These are phyloP conservation scores for Habrosyne pyritoides DNA, from an alignment of 2,888 invertebrate genomes.

Conservation along the genomic window DNA sequence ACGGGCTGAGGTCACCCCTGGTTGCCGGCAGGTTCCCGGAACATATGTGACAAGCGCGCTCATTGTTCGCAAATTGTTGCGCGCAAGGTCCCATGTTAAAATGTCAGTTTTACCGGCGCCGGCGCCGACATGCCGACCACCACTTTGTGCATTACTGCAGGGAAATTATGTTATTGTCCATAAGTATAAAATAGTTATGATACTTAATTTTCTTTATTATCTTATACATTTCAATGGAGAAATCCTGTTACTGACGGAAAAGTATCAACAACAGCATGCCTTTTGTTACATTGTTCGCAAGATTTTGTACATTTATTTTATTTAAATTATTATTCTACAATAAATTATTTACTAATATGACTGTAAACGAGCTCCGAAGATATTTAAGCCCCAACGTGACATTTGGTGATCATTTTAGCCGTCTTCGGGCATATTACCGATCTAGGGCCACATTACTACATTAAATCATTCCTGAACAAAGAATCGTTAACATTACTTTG, in stretches of 20 bases:
- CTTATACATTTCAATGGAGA: conserved; percentile 2
- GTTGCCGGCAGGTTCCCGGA: conserved; percentile 67
- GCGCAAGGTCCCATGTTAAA: conserved; percentile 71
- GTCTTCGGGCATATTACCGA: too few relatives aligned
- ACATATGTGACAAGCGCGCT: conserved; percentile 62
- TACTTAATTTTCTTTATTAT: conserved; percentile 15
- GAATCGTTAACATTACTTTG: too few relatives aligned
- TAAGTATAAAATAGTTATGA: neutral
- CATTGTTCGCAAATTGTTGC: conserved; percentile 75
- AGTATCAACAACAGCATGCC: conserved; percentile 7
- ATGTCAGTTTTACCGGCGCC: conserved; percentile 71
- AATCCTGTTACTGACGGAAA: neutral
- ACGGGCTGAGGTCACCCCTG: conserved; percentile 60
- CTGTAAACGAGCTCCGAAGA: too few relatives aligned
- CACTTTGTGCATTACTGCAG: conserved; percentile 5
- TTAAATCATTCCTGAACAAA: too few relatives aligned
- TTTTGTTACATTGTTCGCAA: neutral
- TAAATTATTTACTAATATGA: too few relatives aligned
- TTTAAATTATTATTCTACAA: too few relatives aligned
- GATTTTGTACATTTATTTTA: neutral
- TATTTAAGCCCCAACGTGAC: too few relatives aligned
- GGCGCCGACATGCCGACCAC: conserved; percentile 55
- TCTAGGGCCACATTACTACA: too few relatives aligned
- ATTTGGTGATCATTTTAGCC: too few relatives aligned
- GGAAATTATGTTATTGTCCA: conserved; percentile 2